A percentile compares a stretch with the other conserved stretches of the same genome.
Evolutionary conservation across 2,113 vertebrate genomes (phyloP).

Genomic region (Mirza zaza): DNA sequence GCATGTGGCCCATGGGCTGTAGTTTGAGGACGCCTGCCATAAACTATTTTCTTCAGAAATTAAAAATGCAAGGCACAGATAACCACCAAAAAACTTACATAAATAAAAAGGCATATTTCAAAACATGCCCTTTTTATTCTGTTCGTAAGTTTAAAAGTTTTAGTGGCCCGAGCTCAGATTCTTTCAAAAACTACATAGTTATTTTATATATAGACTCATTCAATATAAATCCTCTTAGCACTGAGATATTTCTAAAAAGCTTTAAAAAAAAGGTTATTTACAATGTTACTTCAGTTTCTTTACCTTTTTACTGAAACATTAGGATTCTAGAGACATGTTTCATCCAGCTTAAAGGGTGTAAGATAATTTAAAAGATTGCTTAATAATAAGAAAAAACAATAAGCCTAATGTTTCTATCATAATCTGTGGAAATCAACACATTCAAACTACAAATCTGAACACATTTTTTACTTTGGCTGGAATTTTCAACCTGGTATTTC

Average conservation of each 20-base stretch:
- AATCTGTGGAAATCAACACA: neutral
- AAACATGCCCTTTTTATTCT: neutral
- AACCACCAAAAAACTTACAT: constrained; percentile 4
- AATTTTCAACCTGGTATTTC: constrained; percentile 15
- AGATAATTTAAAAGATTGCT: neutral
- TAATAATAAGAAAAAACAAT: neutral
- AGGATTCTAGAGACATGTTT: constrained; percentile 23
- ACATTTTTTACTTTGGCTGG: neutral
- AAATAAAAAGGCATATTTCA: neutral
- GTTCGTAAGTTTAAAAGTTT: neutral
- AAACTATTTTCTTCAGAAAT: neutral
- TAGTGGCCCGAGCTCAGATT: neutral
- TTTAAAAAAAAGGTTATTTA: neutral
- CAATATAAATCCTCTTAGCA: neutral
- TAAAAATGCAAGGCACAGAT: neutral
- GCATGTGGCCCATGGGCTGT: too few relatives aligned
- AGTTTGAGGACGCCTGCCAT: too few relatives aligned
- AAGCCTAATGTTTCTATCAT: neutral
- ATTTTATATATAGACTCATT: neutral
- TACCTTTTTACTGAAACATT: neutral
- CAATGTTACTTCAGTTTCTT: neutral
- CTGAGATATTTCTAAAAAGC: neutral
- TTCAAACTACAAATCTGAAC: neutral
- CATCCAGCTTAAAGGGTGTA: neutral
- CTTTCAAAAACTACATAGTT: neutral